A percentile compares a stretch with the other conserved stretches of the same genome.
Evolutionary conservation across 2,113 vertebrate species (phyloP).

Genomic region (Myrmecobius fasciatus): DNA sequence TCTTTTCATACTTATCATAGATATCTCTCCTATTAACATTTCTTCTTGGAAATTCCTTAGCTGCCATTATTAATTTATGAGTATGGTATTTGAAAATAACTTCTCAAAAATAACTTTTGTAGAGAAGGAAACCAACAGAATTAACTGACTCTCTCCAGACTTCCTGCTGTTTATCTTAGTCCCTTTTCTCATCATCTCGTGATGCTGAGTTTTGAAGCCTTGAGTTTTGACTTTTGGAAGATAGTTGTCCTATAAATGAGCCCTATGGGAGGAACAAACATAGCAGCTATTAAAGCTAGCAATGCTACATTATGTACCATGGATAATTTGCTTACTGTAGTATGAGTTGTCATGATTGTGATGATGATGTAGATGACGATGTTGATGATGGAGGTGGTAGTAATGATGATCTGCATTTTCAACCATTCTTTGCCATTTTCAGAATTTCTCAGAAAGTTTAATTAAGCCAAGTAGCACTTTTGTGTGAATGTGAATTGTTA

Average conservation of each 20-base stretch:
- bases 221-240: background rate
- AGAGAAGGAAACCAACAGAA: constrained; percentile 6
- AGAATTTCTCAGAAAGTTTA: constrained; percentile 45
- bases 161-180: constrained; percentile 13
- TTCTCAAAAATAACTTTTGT: background rate
- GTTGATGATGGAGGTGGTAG: background rate
- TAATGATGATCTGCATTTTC: background rate
- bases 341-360: background rate
- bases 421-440: constrained; percentile 53
- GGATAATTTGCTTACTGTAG: background rate
- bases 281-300: background rate
- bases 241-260: background rate
- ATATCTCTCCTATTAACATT: background rate
- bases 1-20: background rate
- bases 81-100: background rate
- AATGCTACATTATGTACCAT: background rate
- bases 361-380: background rate
- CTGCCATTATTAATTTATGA: constrained; percentile 5
- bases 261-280: background rate
- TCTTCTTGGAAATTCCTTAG: constrained; percentile 5
- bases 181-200: background rate
- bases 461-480: constrained; percentile 47
- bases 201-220: no score
- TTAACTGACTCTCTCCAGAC: background rate
- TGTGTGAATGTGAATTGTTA: constrained; percentile 29